These are phyloP conservation scores for Callopanchax toddi DNA, from an alignment of 2,113 vertebrate species.

Conservation along the genomic window DNA sequence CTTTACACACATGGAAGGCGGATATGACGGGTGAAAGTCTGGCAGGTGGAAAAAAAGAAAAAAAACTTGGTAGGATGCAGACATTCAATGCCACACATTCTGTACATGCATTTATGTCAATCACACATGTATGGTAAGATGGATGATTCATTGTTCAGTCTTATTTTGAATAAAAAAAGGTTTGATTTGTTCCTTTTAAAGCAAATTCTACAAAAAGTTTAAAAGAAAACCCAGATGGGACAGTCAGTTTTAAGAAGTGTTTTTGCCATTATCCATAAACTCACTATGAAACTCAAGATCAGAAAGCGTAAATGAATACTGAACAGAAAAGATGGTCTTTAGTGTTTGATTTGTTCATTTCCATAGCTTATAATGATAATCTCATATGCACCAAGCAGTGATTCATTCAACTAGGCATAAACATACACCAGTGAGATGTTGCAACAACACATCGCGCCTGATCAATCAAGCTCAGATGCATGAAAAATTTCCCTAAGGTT, in stretches of 20 bases:
- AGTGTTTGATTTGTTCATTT: slow-evolving; percentile 66
- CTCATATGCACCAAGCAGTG: slow-evolving; percentile 63
- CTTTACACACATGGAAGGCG: slow-evolving; percentile 89
- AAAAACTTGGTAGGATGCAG: slow-evolving; percentile 60
- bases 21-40: slow-evolving; percentile 88
- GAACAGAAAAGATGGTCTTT: slow-evolving; percentile 51
- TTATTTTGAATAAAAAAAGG: neutral
- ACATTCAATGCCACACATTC: slow-evolving; percentile 57
- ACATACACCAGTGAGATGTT: slow-evolving; percentile 65
- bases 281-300: neutral
- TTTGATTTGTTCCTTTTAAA: neutral
- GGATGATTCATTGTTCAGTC: slow-evolving; percentile 9
- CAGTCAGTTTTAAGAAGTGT: slow-evolving; percentile 21
- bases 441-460: slow-evolving; percentile 67
- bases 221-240: slow-evolving; percentile 7
- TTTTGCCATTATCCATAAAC: slow-evolving; percentile 19
- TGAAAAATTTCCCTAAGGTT: slow-evolving; percentile 77
- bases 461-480: slow-evolving; percentile 76
- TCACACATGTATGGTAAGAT: slow-evolving; percentile 50
- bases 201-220: slow-evolving; percentile 6
- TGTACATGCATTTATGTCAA: slow-evolving; percentile 41
- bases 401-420: slow-evolving; percentile 68
- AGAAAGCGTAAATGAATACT: slow-evolving; percentile 35
- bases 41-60: slow-evolving; percentile 73
- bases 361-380: slow-evolving; percentile 68